Evolutionary conservation across 1,140 invertebrate species (phyloP), one percentile per base, ranked within the genome.

Genomic region (Chrysomallon squamiferum): DNA sequence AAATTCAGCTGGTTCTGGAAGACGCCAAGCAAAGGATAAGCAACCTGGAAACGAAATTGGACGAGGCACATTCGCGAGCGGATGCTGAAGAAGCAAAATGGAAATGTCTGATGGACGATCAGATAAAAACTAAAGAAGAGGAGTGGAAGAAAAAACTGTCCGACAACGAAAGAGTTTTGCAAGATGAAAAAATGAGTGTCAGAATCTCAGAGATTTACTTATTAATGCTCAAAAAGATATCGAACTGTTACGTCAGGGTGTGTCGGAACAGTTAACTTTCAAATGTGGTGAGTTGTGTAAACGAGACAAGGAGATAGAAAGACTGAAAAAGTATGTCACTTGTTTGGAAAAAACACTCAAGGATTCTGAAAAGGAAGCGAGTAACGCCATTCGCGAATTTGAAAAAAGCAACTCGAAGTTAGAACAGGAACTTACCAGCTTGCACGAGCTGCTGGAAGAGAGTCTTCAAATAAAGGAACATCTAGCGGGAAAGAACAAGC

Each of bases 211-310:
- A 54, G 83, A 84, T 47, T 62, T 83, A 52, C 69, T 84, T 30
- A 83, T 83, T 18, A 75, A 73, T 60, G 79, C 81, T 29, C 79
- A 83, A 58, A 73, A 73, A 50, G 83, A 84, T 43, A 78, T 84
- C 25, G 79, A 83, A 69, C 75, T 76, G 47, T 65, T 84, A 64
- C 56, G 79, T 35, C 72, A 75, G 47, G 71, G 74, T 18, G 71
- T 79, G 7, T 69, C 72, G 9, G 73, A 79, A 29, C 74, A 82
- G 30, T 45, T 77, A 5, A 59, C 66, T 11, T 66, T 63, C 32
- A 79, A 79, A 68, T 65, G 65, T 20, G 74, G 76, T 57, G 78
- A 81, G 65, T 20, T 61, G 15, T 3, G 11, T 1, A 66, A 64
- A 27, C 70, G 71, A 50, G 76, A 82, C 30, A 52, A 66, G 29